Conservation (phyloP, 2,113 vertebrate species). For the Gasterosteus nipponicus region DNA sequence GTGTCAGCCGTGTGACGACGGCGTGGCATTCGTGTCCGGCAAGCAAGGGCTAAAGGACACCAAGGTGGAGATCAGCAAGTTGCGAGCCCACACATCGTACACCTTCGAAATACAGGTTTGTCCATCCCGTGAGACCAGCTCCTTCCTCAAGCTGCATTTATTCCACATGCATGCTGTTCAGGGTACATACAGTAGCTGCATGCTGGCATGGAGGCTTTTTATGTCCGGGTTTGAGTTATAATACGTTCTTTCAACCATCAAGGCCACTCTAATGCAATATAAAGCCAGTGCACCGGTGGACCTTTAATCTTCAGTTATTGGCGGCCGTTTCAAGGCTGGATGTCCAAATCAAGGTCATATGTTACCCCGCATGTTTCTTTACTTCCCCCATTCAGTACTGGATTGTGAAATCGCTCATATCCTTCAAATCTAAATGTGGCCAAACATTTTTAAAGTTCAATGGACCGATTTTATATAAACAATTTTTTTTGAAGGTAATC, state of each 20-base stretch:
- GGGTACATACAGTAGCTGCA: neutral
- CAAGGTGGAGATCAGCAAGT: constrained; percentile 91
- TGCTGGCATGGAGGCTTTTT: constrained; percentile 34
- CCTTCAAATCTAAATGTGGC: neutral
- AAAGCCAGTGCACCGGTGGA: constrained; percentile 5
- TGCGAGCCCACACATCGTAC: constrained; percentile 94
- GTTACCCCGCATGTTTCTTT: neutral
- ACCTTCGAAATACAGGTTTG: constrained; percentile 92
- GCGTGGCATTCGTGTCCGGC: constrained; percentile 89
- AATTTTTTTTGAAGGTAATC: neutral
- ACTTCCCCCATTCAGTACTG: neutral
- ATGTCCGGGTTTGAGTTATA: constrained; percentile 31
- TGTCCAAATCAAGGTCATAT: constrained; percentile 6
- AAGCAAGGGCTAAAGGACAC: constrained; percentile 88
- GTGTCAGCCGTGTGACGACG: constrained; percentile 93
- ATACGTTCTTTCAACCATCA: constrained; percentile 25
- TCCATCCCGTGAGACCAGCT: neutral
- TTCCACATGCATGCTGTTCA: neutral
- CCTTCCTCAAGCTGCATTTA: neutral
- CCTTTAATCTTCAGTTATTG: constrained; percentile 27
- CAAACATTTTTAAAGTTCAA: neutral
- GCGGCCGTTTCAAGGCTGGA: constrained; percentile 10
- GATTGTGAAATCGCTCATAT: neutral
- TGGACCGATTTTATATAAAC: neutral
- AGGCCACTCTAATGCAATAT: constrained; percentile 28